These are phyloP conservation scores for Campoplex nolae DNA, from an alignment of 2,888 invertebrate genomes.

Conservation along the genomic window DNA sequence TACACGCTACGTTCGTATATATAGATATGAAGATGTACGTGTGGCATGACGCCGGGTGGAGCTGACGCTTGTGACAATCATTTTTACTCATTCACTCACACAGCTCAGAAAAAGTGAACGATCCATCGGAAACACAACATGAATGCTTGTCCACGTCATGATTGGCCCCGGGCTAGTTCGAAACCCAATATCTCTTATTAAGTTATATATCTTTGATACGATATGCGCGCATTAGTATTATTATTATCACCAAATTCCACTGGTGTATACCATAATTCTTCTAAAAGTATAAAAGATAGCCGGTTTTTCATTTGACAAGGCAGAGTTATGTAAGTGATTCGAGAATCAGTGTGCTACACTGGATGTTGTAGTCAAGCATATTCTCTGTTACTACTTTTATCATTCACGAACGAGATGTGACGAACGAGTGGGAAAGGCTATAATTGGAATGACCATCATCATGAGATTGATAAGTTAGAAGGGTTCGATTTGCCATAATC, in stretches of 20 bases:
- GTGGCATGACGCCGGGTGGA: constrained; percentile 28
- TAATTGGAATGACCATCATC: not conserved
- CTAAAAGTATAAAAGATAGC: constrained; percentile 12
- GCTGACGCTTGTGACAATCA: constrained; percentile 53
- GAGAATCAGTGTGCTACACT: constrained; percentile 18
- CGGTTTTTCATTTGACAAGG: constrained; percentile 38
- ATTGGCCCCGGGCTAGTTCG: not conserved
- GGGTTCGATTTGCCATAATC: not conserved
- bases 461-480: not conserved
- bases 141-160: not conserved
- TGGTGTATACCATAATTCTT: constrained; percentile 22
- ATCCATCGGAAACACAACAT: constrained; percentile 13
- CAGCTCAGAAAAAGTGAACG: constrained; percentile 17
- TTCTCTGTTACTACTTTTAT: not conserved
- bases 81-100: constrained; percentile 60
- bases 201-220: constrained; percentile 24
- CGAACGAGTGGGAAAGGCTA: not conserved
- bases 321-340: not conserved
- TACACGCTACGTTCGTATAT: constrained; percentile 14
- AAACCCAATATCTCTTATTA: constrained; percentile 26
- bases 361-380: not conserved
- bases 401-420: not conserved
- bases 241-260: constrained; percentile 16
- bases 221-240: constrained; percentile 26
- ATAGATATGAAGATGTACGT: constrained; percentile 26